Evolutionary conservation across 2,888 invertebrate species (phyloP), one percentile per base, ranked within the genome.

Genomic region (Agrotis ipsilon): DNA sequence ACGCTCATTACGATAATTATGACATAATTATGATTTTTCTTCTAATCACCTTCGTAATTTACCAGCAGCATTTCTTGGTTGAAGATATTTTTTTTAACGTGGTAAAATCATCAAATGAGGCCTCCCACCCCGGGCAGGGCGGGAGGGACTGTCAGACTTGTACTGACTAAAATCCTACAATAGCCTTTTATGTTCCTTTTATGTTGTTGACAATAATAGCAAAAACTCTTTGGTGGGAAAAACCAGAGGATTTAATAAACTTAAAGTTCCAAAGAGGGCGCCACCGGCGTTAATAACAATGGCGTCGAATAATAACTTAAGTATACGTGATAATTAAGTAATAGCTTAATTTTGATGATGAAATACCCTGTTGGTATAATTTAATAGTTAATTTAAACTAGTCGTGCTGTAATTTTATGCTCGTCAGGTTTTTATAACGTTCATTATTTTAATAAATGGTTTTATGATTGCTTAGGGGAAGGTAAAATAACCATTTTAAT

Each of bases 11-110:
- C n/a, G n/a, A n/a, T n/a, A n/a, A 54, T 54, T 59, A 39, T 19
- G 11, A 78, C 69, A 27, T 51, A 77, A 77, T 60, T 48, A 21
- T 16, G 64, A n/a, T 27, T 58, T n/a, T 46, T 67, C 11, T 59
- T 51, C 16, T 61, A 61, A 59, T 60, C 43, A 32, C 48, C 13
- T 49, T 59, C 24, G 0, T 39, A n/a, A 68, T 59, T 48, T 54
- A 1, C 32, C 0, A 7, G 21, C 1, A 4, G 5, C 13, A 64
- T 75, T 71, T 75, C 21, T 48, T n/a, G n/a, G n/a, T n/a, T n/a
- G n/a, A n/a, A n/a, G n/a, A n/a, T n/a, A n/a, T n/a, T n/a, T n/a
- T n/a, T n/a, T n/a, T n/a, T n/a, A n/a, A n/a, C n/a, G n/a, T n/a
- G n/a, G n/a, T n/a, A n/a, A n/a, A n/a, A n/a, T n/a, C n/a, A n/a